Evolutionary conservation across 1,140 invertebrate species (phyloP), one percentile per base, ranked within the genome.

Genomic region (Plutomurus gul): DNA sequence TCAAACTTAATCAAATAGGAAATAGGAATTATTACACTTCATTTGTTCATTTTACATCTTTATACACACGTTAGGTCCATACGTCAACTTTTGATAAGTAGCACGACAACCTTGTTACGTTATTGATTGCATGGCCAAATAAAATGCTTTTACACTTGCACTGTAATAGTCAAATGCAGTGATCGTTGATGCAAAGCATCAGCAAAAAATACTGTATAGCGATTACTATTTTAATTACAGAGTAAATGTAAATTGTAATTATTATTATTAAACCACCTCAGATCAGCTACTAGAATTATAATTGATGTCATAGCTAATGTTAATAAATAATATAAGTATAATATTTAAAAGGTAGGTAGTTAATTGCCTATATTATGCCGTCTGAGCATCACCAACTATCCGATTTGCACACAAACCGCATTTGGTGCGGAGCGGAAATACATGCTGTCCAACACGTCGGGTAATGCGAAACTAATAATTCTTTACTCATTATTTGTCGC

Each of bases 71-170:
- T 65, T 18, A 33, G 36, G n/a, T n/a, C 56, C 30, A 65, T 33
- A 33, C 30, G 27, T 65, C 36, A 43, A 43, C 39, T 10, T 65
- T 65, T 65, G 27, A 33, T 65, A 33, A 65, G 56, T 65, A 65
- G 56, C 56, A 65, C 56, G 36, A n/a, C n/a, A 27, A 33, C 56
- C 13, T 30, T 22, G 10, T n/a, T 65, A 65, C 33, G 27, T 30
- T 65, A 65, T 65, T 65, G 56, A 65, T 65, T 65, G 56, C 56
- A 65, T 65, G 56, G 56, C 56, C 56, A 65, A 65, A 65, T 65
- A 65, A 65, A 65, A 60, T 60, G 51, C 27, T 60, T 60, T 56
- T 56, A 33, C 56, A 65, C 18, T 65, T 65, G 56, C 56, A 33
- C n/a, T 30, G 18, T n/a, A n/a, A n/a, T n/a, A n/a, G n/a, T n/a